phyloP scores from a whole-genome alignment of 2,797 vertebrate genomes.

The Emys orbicularis region DNA sequence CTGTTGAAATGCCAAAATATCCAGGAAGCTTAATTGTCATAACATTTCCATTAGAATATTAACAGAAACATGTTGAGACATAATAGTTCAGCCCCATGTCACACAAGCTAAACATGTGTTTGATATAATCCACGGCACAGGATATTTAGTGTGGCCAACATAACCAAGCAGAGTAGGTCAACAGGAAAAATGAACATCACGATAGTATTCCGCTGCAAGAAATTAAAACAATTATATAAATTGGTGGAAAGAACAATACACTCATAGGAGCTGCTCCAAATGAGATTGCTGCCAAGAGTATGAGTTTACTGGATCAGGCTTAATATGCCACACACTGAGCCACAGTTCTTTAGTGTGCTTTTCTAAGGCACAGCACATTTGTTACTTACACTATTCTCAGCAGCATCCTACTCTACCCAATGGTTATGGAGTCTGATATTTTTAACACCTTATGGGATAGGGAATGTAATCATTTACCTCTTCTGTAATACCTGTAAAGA shows the following conservation, averaged over 20 bases:
- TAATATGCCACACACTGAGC: background rate
- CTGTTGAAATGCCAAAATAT: constrained; percentile 48
- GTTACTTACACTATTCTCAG: background rate
- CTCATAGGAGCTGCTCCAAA: constrained; percentile 11
- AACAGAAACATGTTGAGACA: constrained; percentile 42
- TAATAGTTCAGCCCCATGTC: constrained; percentile 30
- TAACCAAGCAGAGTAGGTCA: constrained; percentile 29
- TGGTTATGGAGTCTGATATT: background rate
- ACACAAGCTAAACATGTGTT: background rate
- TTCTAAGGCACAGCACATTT: background rate
- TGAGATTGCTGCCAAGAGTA: background rate
- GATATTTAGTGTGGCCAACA: constrained; percentile 61
- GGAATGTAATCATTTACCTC: background rate
- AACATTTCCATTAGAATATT: constrained; percentile 73
- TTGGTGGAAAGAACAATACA: background rate
- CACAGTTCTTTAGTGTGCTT: background rate
- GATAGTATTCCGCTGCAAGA: background rate
- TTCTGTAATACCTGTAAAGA: background rate
- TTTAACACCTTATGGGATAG: background rate
- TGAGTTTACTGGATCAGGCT: background rate
- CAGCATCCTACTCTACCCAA: background rate
- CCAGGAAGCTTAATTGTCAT: constrained; percentile 70
- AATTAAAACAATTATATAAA: constrained; percentile 13
- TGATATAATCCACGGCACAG: constrained; percentile 69
- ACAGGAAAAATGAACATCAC: constrained; percentile 37